A percentile compares a stretch with the other conserved stretches of the same genome.
Conservation (phyloP, 2,888 invertebrate species). For the Drosophila paramelanica region DNA sequence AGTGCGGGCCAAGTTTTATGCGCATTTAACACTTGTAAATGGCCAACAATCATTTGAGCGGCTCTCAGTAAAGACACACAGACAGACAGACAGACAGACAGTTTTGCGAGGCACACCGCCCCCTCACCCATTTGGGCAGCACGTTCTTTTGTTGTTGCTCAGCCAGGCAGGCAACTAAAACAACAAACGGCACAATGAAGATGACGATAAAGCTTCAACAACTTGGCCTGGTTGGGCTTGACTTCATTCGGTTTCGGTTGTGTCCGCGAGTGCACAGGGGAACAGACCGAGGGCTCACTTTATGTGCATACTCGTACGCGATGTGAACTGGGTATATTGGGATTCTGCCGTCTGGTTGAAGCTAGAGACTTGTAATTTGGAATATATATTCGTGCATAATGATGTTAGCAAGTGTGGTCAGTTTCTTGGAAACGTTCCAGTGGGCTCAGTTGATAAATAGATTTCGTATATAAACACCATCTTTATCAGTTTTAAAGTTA, state of each 20-base stretch:
- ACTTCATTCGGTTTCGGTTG: slow-evolving; percentile 18
- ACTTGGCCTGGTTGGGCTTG: slow-evolving; percentile 10
- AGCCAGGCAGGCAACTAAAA: slow-evolving; percentile 38
- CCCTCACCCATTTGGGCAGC: slow-evolving; percentile 6
- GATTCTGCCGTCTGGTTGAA: too few relatives aligned
- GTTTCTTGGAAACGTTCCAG: too few relatives aligned
- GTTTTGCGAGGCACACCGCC: neutral
- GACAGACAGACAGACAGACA: neutral
- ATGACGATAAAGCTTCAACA: slow-evolving; percentile 44
- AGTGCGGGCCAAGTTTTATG: slow-evolving; percentile 45
- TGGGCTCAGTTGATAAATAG: too few relatives aligned
- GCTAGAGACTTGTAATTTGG: too few relatives aligned
- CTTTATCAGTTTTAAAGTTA: too few relatives aligned
- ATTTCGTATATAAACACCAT: too few relatives aligned
- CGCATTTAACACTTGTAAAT: slow-evolving; percentile 70
- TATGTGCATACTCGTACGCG: too few relatives aligned
- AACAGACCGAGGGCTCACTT: neutral
- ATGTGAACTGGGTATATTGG: too few relatives aligned
- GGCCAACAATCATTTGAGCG: slow-evolving; percentile 44
- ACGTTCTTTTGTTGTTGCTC: slow-evolving; percentile 41
- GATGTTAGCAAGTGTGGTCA: too few relatives aligned
- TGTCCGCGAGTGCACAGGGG: neutral
- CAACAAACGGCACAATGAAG: slow-evolving; percentile 30
- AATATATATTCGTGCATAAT: too few relatives aligned
- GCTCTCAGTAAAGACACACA: slow-evolving; percentile 11